Evolutionary conservation across 2,888 invertebrate species (phyloP).

Genomic region (Pachliopta kotzebuea): DNA sequence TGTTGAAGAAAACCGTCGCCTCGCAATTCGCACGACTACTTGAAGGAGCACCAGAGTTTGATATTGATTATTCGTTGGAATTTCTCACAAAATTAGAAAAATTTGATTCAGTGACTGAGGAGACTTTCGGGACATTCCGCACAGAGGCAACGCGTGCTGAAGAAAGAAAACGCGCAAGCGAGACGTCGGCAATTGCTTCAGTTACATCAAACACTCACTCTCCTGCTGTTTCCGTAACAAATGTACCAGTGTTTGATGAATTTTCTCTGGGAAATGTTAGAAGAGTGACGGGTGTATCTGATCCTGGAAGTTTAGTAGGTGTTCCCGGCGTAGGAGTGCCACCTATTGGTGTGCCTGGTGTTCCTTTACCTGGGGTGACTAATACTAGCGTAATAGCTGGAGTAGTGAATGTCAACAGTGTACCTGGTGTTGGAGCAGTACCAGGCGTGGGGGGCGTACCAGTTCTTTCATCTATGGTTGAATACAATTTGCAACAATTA

Average conservation of each 20-base stretch:
- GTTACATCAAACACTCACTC: constrained; percentile 68
- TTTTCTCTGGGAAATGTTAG: constrained; percentile 78
- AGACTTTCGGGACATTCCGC: constrained; percentile 87
- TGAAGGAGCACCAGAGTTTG: constrained; percentile 90
- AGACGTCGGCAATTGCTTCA: constrained; percentile 67
- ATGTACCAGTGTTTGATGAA: constrained; percentile 90
- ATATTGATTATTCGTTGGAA: constrained; percentile 88
- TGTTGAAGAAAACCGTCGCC: constrained; percentile 89
- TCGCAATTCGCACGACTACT: constrained; percentile 89
- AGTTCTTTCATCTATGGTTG: constrained; percentile 85
- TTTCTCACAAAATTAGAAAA: constrained; percentile 90
- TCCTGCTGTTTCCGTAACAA: constrained; percentile 78
- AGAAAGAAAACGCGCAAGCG: constrained; percentile 76
- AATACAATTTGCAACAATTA: constrained; percentile 92
- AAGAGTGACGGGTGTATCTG: constrained; percentile 53
- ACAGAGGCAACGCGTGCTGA: constrained; percentile 82
- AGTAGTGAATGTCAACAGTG: constrained; percentile 59
- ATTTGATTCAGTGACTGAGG: constrained; percentile 87
- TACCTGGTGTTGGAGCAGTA: constrained; percentile 52
- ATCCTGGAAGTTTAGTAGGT: constrained; percentile 44
- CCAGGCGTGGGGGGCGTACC: constrained; percentile 58
- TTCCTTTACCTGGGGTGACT: constrained; percentile 52
- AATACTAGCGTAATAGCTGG: constrained; percentile 56
- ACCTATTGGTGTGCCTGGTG: constrained; percentile 53
- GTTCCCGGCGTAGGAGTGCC: constrained; percentile 42